A percentile compares a stretch with the other conserved stretches of the same genome.
Evolutionary conservation across 2,113 vertebrate species (phyloP).

Genomic region (Lipotes vexillifer): DNA sequence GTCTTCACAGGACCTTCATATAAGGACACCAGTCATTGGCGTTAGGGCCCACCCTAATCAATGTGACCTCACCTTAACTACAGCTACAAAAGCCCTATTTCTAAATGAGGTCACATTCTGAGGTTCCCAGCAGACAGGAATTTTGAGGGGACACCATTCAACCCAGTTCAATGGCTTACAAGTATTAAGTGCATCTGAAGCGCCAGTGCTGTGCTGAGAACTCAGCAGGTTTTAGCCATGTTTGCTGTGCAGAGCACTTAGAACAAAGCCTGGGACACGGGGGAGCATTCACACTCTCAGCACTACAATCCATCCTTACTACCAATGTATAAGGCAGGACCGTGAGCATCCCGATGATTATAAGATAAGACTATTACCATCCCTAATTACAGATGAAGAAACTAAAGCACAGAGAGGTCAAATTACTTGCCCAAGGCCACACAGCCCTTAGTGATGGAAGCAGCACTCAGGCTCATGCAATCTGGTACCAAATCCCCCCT

Average conservation of each 20-base stretch:
- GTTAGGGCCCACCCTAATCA: fast-evolving
- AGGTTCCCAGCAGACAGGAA: background rate
- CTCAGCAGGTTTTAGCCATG: fast-evolving
- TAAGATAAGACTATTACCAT: no score
- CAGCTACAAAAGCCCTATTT: background rate
- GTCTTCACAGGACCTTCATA: background rate
- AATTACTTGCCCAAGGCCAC: background rate
- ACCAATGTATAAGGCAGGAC: background rate
- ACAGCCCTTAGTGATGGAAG: background rate
- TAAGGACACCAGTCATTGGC: background rate
- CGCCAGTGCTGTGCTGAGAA: fast-evolving
- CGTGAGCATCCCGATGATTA: fast-evolving
- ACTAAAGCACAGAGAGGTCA: background rate
- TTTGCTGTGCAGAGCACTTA: no score
- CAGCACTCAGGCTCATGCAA: background rate
- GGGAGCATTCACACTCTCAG: fast-evolving
- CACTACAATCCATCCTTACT: fast-evolving
- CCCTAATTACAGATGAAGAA: background rate
- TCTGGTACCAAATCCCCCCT: background rate
- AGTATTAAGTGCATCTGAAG: fast-evolving
- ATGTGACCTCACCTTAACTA: background rate
- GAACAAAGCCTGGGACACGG: background rate
- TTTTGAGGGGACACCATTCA: background rate
- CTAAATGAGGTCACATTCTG: background rate
- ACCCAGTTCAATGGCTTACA: fast-evolving